Base-by-base conservation (phyloP, 2,888 invertebrate genomes). In the Drosophila anomelani region DNA sequence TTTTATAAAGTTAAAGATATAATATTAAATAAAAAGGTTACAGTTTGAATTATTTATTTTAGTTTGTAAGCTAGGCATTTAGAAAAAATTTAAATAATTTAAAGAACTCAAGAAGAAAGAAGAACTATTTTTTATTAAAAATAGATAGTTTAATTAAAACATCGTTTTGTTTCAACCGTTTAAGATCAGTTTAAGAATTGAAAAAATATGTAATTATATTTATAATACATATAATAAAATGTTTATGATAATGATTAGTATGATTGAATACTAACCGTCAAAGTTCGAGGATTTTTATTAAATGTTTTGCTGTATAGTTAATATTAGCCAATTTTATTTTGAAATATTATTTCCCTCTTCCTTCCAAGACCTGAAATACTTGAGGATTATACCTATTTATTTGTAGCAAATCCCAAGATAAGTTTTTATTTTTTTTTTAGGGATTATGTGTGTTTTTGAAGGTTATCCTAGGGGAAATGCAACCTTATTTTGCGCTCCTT, bases 381-480 rank as follows among this genome's bases (percentile, higher is more conserved):
- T 15, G 10, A 23, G 58, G 20, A 60, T 32, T 32, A 32, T 1
- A 39, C 8, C 15, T n/a, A n/a, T 32, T 17, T 32, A 57, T 23
- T 7, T 2, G 10, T 13, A 17, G 13, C 8, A 20, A 39, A 4
- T 12, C 15, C 15, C 32, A 47, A 29, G 17, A n/a, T 5, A 29
- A 12, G 17, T 0, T 51, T n/a, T n/a, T n/a, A n/a, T 9, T 20
- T 1, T 1, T 34, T 51, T 20, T 20, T 4, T 1, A 3, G 7
- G 1, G 20, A 34, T n/a, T 32, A 59, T 58, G 39, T 23, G 20
- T 34, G 41, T 41, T 59, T 23, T 23, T 32, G 32, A 41, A 58
- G 59, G 57, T 57, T 58, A 20, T 32, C 32, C 20, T 0, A 3
- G 5, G 9, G 8, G 12, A 60, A 59, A 43, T 32, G 20, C 43